These are phyloP conservation scores for Drosophila nigritarsus DNA, from an alignment of 2,888 invertebrate genomes.

Conservation along the genomic window DNA sequence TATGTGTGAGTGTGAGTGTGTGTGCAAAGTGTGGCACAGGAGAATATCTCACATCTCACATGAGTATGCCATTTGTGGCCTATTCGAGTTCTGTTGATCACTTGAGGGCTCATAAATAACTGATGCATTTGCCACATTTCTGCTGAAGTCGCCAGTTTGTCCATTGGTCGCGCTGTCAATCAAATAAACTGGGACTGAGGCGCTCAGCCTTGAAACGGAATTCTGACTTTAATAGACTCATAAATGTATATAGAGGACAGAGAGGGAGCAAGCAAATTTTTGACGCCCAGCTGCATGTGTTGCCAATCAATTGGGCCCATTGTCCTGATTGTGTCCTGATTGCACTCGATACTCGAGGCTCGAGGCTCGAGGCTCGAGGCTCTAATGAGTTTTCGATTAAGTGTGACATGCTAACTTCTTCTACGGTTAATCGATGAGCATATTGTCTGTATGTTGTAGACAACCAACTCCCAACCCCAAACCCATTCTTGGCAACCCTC, in stretches of 20 bases:
- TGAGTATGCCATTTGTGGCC: conserved; percentile 13
- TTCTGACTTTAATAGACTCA: conserved; percentile 71
- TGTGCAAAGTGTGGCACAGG: conserved; percentile 1
- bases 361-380: conserved; percentile 21
- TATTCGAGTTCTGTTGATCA: conserved; percentile 40
- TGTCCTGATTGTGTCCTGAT: conserved; percentile 33
- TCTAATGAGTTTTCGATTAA: conserved; percentile 78
- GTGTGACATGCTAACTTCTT: conserved; percentile 61
- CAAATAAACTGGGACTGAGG: conserved; percentile 36
- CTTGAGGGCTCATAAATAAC: conserved; percentile 55
- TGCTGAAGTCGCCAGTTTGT: conserved; percentile 7
- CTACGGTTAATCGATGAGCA: conserved; percentile 44
- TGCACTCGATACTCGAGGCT: conserved; percentile 32
- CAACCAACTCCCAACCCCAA: background rate
- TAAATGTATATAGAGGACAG: conserved; percentile 59
- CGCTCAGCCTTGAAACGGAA: conserved; percentile 19
- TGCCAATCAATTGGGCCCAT: conserved; percentile 62
- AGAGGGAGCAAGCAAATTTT: conserved; percentile 43
- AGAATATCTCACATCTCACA: conserved; percentile 1
- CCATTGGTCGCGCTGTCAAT: conserved; percentile 70
- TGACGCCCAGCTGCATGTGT: conserved; percentile 70
- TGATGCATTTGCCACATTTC: conserved; percentile 37
- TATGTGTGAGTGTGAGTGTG: background rate
- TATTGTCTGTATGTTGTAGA: conserved; percentile 28
- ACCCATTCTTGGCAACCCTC: conserved; percentile 23